Base-by-base conservation (phyloP, 2,888 invertebrate species). In the Pseudococcus viburni region DNA sequence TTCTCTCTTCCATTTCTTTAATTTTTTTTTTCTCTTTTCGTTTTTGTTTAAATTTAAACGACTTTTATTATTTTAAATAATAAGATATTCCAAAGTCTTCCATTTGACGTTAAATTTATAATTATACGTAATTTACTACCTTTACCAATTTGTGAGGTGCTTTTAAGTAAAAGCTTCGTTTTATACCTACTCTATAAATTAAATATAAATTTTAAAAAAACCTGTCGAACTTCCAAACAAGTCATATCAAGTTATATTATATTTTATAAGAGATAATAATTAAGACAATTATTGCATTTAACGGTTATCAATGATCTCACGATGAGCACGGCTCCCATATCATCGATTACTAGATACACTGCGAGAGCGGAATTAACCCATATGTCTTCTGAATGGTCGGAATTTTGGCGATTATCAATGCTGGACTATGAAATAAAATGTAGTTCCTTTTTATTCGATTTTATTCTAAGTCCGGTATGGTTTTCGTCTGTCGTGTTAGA, bases 81-180 rank as follows among this genome's bases (percentile, higher is more conserved):
- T 83, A 83, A 83, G 80, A 46, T 83, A 83, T 83, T 83, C 80
- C 73, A 73, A 39, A 83, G 80, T 83, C 80, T 83, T 83, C 80
- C 80, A 83, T 83, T 83, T 83, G 19, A 46, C 19, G 46, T 83
- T 83, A 46, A 73, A 26, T 68, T 73, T 83, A 46, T 33, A 46
- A 46, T 7, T 46, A 83, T 83, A 83, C 80, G 80, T 83, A 83
- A 83, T 83, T 83, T 39, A 77, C 39, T 77, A 39, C 33, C 33
- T 77, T 42, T 83, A 46, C 80, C 80, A 83, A 83, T 73, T 83
- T 83, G 77, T 77, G 77, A 77, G 80, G 80, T 83, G 80, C 80
- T 83, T 83, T 83, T 46, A 83, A 77, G n/a, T 77, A n/a, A 42
- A 83, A 83, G 80, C 80, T 83, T 46, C 22, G 46, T 83, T 83